phyloP scores from a whole-genome alignment of 2,888 invertebrate species.

The Melinopterus prodromus region DNA sequence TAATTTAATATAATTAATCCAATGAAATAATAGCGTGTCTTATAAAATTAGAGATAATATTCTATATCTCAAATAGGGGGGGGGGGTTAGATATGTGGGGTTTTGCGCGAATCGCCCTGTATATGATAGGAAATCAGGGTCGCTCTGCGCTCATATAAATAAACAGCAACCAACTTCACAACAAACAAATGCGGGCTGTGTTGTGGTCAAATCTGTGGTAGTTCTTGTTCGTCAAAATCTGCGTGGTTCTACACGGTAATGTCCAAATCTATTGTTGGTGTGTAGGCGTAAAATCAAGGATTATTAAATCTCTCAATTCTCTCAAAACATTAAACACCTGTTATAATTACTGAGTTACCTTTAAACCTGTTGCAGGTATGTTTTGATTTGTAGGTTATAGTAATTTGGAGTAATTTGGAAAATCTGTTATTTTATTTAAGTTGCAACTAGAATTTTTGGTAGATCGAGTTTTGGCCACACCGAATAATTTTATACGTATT shows the following conservation, averaged over 20 bases:
- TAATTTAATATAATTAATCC: not conserved
- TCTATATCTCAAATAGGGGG: not conserved
- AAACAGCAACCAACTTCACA: not conserved
- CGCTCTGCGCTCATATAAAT: not conserved
- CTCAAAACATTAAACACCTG: too few species aligned
- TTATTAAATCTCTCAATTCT: not conserved
- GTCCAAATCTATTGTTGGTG: not conserved
- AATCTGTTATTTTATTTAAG: too few species aligned
- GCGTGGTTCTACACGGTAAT: not conserved
- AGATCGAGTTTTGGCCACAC: too few species aligned
- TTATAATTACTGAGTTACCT: too few species aligned
- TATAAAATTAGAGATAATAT: not conserved
- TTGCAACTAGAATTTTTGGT: too few species aligned
- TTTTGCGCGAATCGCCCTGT: not conserved
- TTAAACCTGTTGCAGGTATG: not conserved
- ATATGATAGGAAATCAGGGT: not conserved
- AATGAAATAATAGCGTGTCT: not conserved
- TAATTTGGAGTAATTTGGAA: not conserved
- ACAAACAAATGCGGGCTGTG: not conserved
- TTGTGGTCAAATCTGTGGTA: not conserved
- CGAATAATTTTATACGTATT: too few species aligned
- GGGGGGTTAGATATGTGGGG: not conserved
- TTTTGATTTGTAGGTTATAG: not conserved
- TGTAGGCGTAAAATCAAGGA: not conserved
- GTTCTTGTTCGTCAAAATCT: not conserved